Percentiles rank a stretch among this genome's conserved stretches.
Evolutionary conservation across 1,140 invertebrate species (phyloP).

Genomic region (Drosophila aff.): DNA sequence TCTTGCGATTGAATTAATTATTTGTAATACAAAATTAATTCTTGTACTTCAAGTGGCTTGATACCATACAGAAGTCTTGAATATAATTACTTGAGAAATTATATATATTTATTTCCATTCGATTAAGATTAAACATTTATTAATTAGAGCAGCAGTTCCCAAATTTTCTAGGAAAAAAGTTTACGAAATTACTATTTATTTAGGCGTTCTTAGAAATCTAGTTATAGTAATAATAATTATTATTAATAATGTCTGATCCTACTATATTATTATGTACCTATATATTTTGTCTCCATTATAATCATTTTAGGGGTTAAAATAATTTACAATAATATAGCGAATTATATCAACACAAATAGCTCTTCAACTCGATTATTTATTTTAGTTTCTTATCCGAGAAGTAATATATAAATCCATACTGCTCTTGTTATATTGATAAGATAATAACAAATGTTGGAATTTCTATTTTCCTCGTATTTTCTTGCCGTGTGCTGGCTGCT

Average conservation of each 20-base stretch:
- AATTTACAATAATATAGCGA: neutral
- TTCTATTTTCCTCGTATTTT: slow-evolving; percentile 4
- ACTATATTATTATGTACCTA: too few species aligned
- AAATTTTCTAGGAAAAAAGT: too few species aligned
- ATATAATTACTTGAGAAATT: neutral
- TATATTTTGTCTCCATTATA: too few species aligned
- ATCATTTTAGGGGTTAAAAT: neutral
- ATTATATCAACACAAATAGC: neutral
- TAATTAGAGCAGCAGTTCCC: too few species aligned
- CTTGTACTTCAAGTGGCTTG: neutral
- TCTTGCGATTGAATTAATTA: neutral
- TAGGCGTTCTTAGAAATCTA: too few species aligned
- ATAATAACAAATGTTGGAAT: neutral
- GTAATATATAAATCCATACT: neutral
- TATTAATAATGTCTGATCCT: too few species aligned
- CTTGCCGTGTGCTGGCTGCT: slow-evolving; percentile 19
- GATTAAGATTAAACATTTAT: neutral
- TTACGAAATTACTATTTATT: too few species aligned
- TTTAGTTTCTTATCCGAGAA: neutral
- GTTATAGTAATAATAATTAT: too few species aligned
- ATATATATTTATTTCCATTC: neutral
- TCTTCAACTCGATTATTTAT: neutral
- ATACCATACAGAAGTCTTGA: neutral
- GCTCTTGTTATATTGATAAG: slow-evolving; percentile 4
- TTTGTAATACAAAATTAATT: too few species aligned